Percentiles rank a stretch among this genome's conserved stretches.
These are phyloP conservation scores for Kuschelorhynchus macadamiae DNA, from an alignment of 2,888 invertebrate species.

Conservation along the genomic window DNA sequence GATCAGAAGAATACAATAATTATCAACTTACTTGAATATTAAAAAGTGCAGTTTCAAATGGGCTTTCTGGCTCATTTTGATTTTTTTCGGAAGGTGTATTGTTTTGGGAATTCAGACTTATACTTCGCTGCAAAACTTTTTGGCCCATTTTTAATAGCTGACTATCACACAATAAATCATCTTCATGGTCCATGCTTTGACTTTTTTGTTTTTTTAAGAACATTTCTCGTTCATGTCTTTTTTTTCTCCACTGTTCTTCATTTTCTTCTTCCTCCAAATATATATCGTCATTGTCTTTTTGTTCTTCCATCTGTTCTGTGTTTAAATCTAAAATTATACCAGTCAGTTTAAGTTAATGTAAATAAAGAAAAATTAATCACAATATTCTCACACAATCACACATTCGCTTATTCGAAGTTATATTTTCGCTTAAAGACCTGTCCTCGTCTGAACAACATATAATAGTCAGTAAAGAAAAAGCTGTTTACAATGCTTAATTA, in stretches of 20 bases:
- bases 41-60: slow-evolving; percentile 68
- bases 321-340: slow-evolving; percentile 10
- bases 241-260: slow-evolving; percentile 84
- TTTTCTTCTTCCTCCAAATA: slow-evolving; percentile 81
- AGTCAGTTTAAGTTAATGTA: not conserved
- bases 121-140: slow-evolving; percentile 60
- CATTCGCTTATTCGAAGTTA: too few species aligned
- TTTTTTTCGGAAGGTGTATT: slow-evolving; percentile 49
- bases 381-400: too few species aligned
- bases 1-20: too few species aligned
- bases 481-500: too few species aligned
- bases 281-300: slow-evolving; percentile 68
- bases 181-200: slow-evolving; percentile 56
- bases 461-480: too few species aligned
- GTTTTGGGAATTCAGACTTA: slow-evolving; percentile 53
- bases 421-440: too few species aligned
- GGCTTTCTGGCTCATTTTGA: slow-evolving; percentile 50
- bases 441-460: too few species aligned
- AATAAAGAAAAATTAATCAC: too few species aligned
- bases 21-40: slow-evolving; percentile 69
- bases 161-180: slow-evolving; percentile 62
- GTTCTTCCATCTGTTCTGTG: slow-evolving; percentile 49
- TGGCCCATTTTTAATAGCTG: slow-evolving; percentile 70
- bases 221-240: slow-evolving; percentile 84
- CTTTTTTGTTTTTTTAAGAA: slow-evolving; percentile 75